Evolutionary conservation across 2,113 vertebrate genomes (phyloP), one percentile per base, ranked within the genome.

Genomic region (Synchiropus splendidus): DNA sequence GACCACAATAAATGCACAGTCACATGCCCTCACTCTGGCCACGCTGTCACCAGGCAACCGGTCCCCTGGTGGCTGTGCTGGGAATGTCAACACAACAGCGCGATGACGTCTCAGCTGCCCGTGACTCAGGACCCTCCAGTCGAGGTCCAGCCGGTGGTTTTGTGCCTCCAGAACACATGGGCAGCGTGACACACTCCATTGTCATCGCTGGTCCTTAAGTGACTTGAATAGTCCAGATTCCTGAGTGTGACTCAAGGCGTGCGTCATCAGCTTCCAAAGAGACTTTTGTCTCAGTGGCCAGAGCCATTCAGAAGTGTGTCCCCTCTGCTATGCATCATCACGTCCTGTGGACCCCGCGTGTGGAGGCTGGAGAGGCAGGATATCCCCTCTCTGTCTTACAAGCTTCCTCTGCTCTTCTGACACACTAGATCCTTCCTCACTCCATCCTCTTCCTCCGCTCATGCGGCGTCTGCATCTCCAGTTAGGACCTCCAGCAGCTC

Each of bases 341-440:
- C 47, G 58, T 74, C 70, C 70, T 67, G 61, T 70, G 58, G 58
- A 54, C 61, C 51, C 34, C 18, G 42, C 4, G 18, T 40, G 49
- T 51, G 54, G 11, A 51, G 61, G 62, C 49, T 39, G 54, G 36
- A 32, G 32, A 65, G 59, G 58, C 80, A 80, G 80, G 80, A 82
- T 79, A 70, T 82, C 80, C 80, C 64, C 38, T 44, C 74, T 75
- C 63, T 78, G 73, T 80, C 70, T 77, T 77, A 58, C 63, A 65
- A 37, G 31, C 72, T 80, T 82, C 80, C 80, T 75, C 68, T 75
- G 51, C 55, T 66, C 18, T 63, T 70, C 59, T 51, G 49, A 4
- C 46, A 61, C 15, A 13, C 13, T 11, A 66, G 59, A 73, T 69
- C 61, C 59, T 76, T 70, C 58, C 61, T 72, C 48, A 27, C 43